Evolutionary conservation across 2,888 invertebrate genomes (phyloP).

Genomic region (Xestoiulus laeticollis): DNA sequence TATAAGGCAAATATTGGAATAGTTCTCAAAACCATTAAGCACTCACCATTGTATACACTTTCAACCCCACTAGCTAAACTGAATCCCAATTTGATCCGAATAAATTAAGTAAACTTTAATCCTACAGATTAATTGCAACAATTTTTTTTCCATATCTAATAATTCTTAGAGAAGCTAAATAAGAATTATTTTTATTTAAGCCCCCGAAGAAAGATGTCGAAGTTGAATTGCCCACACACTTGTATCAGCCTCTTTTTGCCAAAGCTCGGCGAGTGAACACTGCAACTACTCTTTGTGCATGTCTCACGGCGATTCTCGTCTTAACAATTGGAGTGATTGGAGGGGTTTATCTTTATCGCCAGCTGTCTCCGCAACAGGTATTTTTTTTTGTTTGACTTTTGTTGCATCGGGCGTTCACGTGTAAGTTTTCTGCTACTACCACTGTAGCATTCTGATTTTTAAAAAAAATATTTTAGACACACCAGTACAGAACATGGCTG

Average conservation of each 20-base stretch:
- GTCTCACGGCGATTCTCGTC: conserved; percentile 75
- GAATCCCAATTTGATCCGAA: too few relatives aligned
- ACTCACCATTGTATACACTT: too few relatives aligned
- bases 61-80: too few relatives aligned
- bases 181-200: too few relatives aligned
- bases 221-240: conserved; percentile 57
- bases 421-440: not conserved
- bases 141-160: too few relatives aligned
- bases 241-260: conserved; percentile 62
- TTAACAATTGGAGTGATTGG: conserved; percentile 75
- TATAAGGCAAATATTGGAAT: too few relatives aligned
- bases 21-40: too few relatives aligned
- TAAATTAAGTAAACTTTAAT: too few relatives aligned
- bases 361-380: conserved; percentile 71
- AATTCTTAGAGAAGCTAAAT: too few relatives aligned
- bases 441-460: not conserved
- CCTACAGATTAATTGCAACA: too few relatives aligned
- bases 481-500: conserved; percentile 72
- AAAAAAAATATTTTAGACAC: conserved; percentile 54
- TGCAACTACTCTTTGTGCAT: conserved; percentile 74
- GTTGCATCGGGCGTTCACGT: too few relatives aligned
- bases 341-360: conserved; percentile 79
- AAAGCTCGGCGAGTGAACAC: conserved; percentile 70
- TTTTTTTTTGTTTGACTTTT: not conserved
- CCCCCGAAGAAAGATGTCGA: conserved; percentile 55